Evolutionary conservation across 2,797 vertebrate genomes (phyloP).

Genomic region (Ispidina picta): DNA sequence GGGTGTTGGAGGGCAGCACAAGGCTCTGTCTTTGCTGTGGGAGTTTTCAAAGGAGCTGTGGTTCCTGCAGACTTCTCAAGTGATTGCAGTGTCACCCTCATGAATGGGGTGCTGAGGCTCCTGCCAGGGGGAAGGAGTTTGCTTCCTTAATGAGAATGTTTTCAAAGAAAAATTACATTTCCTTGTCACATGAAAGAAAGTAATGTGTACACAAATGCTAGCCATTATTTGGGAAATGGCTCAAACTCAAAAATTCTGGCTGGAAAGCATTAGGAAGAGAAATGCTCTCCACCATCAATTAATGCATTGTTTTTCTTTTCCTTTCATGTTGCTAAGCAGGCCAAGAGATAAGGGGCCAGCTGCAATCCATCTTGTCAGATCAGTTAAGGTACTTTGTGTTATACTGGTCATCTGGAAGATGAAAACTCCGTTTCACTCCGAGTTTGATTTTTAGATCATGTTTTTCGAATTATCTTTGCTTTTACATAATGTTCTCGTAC

Average conservation of each 20-base stretch:
- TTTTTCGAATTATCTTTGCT: constrained; percentile 36
- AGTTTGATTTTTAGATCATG: neutral
- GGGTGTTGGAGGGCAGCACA: neutral
- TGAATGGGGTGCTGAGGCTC: constrained; percentile 44
- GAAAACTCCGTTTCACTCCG: constrained; percentile 2
- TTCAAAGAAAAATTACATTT: constrained; percentile 62
- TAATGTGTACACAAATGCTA: constrained; percentile 61
- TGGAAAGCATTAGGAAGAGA: constrained; percentile 70
- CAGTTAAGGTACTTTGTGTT: constrained; percentile 44
- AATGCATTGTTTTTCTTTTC: constrained; percentile 67
- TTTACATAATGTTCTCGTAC: neutral
- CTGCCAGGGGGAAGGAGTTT: neutral
- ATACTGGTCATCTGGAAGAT: constrained; percentile 33
- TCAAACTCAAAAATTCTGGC: constrained; percentile 56
- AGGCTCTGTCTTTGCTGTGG: neutral
- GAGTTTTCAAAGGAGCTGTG: constrained; percentile 23
- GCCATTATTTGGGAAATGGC: constrained; percentile 64
- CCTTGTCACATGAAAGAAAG: constrained; percentile 63
- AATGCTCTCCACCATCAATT: constrained; percentile 55
- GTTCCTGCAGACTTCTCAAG: constrained; percentile 21
- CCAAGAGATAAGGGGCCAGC: constrained; percentile 64
- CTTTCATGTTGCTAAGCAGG: constrained; percentile 65
- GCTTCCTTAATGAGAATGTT: constrained; percentile 57
- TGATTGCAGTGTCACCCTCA: constrained; percentile 19
- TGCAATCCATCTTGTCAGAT: constrained; percentile 69